Base-by-base conservation (phyloP, 2,888 invertebrate species). In the Teinopalpus imperialis region DNA sequence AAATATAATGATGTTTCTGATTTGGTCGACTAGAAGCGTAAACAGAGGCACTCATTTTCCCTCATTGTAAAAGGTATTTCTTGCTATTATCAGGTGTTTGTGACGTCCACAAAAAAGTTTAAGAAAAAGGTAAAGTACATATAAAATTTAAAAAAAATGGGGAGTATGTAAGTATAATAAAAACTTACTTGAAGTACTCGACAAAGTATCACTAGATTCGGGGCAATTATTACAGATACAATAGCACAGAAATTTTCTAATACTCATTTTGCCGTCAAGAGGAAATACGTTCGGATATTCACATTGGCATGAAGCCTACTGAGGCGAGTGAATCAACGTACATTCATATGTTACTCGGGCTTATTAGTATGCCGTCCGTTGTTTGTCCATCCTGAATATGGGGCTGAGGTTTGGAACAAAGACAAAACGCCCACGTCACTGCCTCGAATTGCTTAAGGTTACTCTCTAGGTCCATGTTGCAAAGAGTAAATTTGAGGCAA, bases 361-460 rank as follows among this genome's bases (percentile, higher is more conserved):
- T 5, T n/a, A 32, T 45, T 45, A 34, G 26, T 45, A 45, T 45
- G 45, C 45, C 10, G 16, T 4, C 13, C 34, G 32, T 29, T 9
- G 14, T 21, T 14, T 21, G 20, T 34, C 16, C 20, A 32, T 45
- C 32, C 39, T 39, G 14, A 34, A 40, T 45, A 45, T 34, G 39
- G 45, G 21, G 34, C 23, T 20, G 7, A 32, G 34, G 32, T 34
- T 45, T 45, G 39, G 45, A 45, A 45, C 45, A 29, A 40, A 40
- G 39, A 21, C 39, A 44, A 37, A 44, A 37, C 20, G 26, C 1
- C 24, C 12, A 32, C 39, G 45, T 45, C 45, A 45, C 13, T 10
- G 27, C 13, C 21, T 39, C 24, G 14, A 26, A 26, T 32, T 18
- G 40, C 2, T 9, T 27, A 10, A 20, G 18, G 18, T 30, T 14